These are phyloP conservation scores for Aspiorhynchus laticeps DNA, from an alignment of 2,113 vertebrate genomes.

Conservation along the genomic window DNA sequence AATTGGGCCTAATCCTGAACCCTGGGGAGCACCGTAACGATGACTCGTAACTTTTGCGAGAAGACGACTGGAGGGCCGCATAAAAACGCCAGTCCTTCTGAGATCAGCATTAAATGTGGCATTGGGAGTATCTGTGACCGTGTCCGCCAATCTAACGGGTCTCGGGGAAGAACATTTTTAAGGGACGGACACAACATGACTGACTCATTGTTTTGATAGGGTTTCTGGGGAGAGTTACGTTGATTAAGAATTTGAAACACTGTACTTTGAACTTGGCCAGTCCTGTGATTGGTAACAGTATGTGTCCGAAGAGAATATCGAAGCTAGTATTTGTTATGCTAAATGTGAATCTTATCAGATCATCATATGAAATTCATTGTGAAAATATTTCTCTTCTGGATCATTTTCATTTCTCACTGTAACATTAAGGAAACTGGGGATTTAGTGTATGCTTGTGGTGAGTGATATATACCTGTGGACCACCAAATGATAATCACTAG, in stretches of 20 bases:
- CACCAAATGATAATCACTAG: conserved; percentile 3
- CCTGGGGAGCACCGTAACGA: neutral
- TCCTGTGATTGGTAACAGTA: conserved; percentile 63
- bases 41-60: neutral
- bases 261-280: neutral
- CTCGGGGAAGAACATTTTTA: neutral
- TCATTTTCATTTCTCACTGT: conserved; percentile 8
- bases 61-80: neutral
- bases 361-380: conserved; percentile 25
- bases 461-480: conserved; percentile 7
- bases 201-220: conserved; percentile 1
- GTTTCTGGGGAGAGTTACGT: neutral
- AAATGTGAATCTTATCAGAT: conserved; percentile 28
- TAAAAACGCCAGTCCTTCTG: neutral
- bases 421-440: neutral
- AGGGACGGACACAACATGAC: neutral
- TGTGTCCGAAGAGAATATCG: conserved; percentile 35
- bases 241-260: conserved; percentile 19
- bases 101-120: neutral
- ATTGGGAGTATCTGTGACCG: neutral
- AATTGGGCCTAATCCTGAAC: neutral
- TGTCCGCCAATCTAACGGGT: neutral
- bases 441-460: neutral
- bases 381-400: conserved; percentile 28
- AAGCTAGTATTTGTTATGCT: conserved; percentile 22